Base-by-base conservation (phyloP, 2,113 vertebrate species). In the Pelecanus crispus region DNA sequence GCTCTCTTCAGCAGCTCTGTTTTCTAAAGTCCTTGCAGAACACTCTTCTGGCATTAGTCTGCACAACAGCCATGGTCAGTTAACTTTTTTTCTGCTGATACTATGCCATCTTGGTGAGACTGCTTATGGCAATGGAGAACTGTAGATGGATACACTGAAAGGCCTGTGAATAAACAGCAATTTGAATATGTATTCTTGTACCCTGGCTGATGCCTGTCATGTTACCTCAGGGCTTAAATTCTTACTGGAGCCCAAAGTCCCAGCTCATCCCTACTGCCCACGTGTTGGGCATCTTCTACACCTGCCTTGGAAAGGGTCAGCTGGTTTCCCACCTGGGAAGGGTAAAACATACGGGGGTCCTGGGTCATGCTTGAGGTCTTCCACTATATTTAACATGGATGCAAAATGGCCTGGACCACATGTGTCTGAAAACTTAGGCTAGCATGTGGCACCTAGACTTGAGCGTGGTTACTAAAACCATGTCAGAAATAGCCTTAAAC, bases 21-120 rank as follows among this genome's bases (percentile, higher is more conserved):
- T 95, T 91, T 91, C 66, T 84, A 10, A 81, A 71, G 81, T 79
- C 72, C 63, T 79, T 40, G 40, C 55, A 91, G 47, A 89, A 79
- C 36, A 52, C 3, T 36, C 55, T 92, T 71, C 65, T 94, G 80
- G 38, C 49, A 49, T 59, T 72, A 87, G 9, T 67, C 25, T 81
- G 50, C 49, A 72, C 73, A 85, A 72, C 45, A 88, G 17, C 26
- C 36, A 22, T 5, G 20, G 65, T 20, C 68, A 56, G 21, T 42
- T 52, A 26, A 31, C 24, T 68, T 47, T 61, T 53, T 62, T 88
- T 19, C 70, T 38, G 19, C n/a, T 72, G 17, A 28, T 61, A 17
- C 10, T 50, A 13, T 21, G 10, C 28, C 5, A 5, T 18, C 52
- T 56, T 52, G 47, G 56, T 22, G 40, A 85, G 17, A 67, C 56